A percentile compares a stretch with the other conserved stretches of the same genome.
Evolutionary conservation across 2,113 vertebrate species (phyloP).

Genomic region (Xyliphius kryptos): DNA sequence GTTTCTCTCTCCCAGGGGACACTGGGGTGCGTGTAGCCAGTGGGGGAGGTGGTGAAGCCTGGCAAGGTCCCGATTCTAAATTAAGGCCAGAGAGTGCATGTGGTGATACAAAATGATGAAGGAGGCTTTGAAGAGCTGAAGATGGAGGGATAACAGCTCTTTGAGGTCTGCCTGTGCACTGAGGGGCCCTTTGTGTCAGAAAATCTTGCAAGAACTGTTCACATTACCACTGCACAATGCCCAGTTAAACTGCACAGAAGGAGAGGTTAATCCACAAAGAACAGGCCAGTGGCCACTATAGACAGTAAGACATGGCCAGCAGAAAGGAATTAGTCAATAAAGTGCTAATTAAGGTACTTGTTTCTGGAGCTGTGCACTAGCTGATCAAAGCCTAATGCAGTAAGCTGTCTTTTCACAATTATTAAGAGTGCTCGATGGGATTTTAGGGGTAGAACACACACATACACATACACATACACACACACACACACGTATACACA

Average conservation of each 20-base stretch:
- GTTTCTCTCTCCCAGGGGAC: no score
- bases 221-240: slow-evolving; percentile 44
- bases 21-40: no score
- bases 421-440: slow-evolving; percentile 32
- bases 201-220: slow-evolving; percentile 39
- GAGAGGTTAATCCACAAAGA: slow-evolving; percentile 49
- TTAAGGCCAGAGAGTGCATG: slow-evolving; percentile 29
- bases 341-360: slow-evolving; percentile 49
- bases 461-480: no score
- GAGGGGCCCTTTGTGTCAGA: slow-evolving; percentile 41
- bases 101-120: slow-evolving; percentile 41
- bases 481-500: no score
- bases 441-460: slow-evolving; percentile 6
- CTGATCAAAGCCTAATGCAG: slow-evolving; percentile 37
- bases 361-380: slow-evolving; percentile 34
- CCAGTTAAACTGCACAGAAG: slow-evolving; percentile 43
- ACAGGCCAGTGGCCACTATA: slow-evolving; percentile 34
- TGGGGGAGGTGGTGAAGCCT: slow-evolving; percentile 30
- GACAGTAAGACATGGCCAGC: slow-evolving; percentile 38
- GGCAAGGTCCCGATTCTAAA: slow-evolving; percentile 30
- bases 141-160: slow-evolving; percentile 37
- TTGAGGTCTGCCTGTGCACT: slow-evolving; percentile 39
- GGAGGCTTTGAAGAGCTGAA: slow-evolving; percentile 45
- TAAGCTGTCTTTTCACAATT: slow-evolving; percentile 26
- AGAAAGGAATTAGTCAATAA: slow-evolving; percentile 47